Evolutionary conservation across 2,888 invertebrate species (phyloP).

Genomic region (Orthonychiurus folsomi): DNA sequence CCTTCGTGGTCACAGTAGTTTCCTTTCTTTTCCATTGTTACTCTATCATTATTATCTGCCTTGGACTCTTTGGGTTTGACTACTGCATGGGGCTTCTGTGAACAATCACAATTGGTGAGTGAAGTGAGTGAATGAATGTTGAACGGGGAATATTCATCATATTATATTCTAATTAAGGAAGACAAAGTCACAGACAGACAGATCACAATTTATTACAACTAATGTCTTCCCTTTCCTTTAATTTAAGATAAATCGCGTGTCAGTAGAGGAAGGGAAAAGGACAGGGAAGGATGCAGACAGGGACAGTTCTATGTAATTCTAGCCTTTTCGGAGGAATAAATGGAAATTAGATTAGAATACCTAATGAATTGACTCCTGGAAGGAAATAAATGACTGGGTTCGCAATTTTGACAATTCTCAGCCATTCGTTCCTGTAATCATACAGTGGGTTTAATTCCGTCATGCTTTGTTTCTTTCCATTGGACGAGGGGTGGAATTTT

Average conservation of each 20-base stretch:
- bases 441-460: too few species aligned
- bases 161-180: conserved; percentile 1
- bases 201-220: conserved; percentile 1
- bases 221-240: background rate
- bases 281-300: too few species aligned
- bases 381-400: too few species aligned
- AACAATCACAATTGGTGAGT: background rate
- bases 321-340: background rate
- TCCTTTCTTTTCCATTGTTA: background rate
- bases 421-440: too few species aligned
- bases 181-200: background rate
- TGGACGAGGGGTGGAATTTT: too few species aligned
- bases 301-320: too few species aligned
- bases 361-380: background rate
- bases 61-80: too few species aligned
- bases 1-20: too few species aligned
- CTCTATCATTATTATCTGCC: background rate
- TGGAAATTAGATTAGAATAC: background rate
- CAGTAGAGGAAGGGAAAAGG: background rate
- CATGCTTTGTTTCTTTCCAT: too few species aligned
- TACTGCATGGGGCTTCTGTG: too few species aligned
- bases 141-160: background rate
- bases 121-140: too few species aligned
- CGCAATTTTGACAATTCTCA: too few species aligned
- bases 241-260: background rate